Evolutionary conservation across 2,797 vertebrate genomes (phyloP), one percentile per base, ranked within the genome.

Genomic region (Balearica regulorum): DNA sequence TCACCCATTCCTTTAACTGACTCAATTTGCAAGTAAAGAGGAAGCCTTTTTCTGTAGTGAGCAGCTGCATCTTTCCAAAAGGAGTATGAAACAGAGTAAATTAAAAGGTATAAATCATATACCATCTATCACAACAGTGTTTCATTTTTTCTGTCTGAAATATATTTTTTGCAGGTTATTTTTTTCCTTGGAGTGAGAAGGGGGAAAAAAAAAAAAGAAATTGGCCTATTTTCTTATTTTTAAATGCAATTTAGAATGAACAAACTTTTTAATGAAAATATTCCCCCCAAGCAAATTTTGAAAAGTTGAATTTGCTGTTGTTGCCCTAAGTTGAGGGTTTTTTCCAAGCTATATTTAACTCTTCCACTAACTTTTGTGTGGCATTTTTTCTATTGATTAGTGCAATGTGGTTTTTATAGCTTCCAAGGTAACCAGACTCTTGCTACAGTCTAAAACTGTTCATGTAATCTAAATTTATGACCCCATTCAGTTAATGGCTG

Each of bases 201-300:
- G 5, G 37, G 35, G 35, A 35, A 37, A 37, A 37, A 9, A 37
- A 75, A 49, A 65, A n/a, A 44, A 14, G 19, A 60, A 17, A 2
- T 13, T 15, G 7, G 41, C 5, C 21, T 11, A 2, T 55, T 66
- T 62, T n/a, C 5, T 39, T 25, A 41, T 46, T 65, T 65, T 37
- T 54, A 82, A 79, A 55, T 13, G 9, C 46, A 22, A 65, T 93
- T 57, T 72, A 22, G 26, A 70, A 72, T 66, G 14, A 76, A 57
- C 1, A 39, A 15, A 33, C 3, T 68, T 53, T 3, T 77, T 83
- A 5, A n/a, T 33, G 18, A 61, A 72, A 69, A 54, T 14, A 1
- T 8, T 4, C 5, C 1, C 8, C 2, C 0, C 5, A 2, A 0
- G 8, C 18, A 22, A 51, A 62, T 41, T 84, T 65, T 53, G 6